Evolutionary conservation across 2,113 vertebrate species (phyloP).

Genomic region (Pica pica): DNA sequence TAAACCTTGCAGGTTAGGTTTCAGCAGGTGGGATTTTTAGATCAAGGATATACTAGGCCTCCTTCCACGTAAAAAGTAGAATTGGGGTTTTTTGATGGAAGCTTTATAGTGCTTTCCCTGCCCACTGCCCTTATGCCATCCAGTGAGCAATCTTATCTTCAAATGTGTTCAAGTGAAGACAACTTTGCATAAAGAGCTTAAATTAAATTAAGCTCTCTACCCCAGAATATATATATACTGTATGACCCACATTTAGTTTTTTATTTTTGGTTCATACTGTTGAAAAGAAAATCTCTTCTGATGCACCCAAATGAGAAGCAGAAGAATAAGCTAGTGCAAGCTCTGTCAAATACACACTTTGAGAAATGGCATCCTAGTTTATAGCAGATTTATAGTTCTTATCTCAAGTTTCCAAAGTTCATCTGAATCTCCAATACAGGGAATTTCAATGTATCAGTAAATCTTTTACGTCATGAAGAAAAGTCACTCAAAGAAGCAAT

Average conservation of each 20-base stretch:
- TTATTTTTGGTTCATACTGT: not conserved
- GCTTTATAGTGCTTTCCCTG: not conserved
- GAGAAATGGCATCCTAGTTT: conserved; percentile 49
- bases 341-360: not conserved
- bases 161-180: not conserved
- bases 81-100: not conserved
- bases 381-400: conserved; percentile 69
- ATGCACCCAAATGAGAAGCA: conserved; percentile 16
- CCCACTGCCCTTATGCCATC: not conserved
- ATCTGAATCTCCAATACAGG: conserved; percentile 62
- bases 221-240: not conserved
- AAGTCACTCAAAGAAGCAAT: conserved; percentile 61
- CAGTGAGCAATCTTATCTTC: not conserved
- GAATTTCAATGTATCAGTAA: conserved; percentile 69
- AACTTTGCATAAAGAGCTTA: not conserved
- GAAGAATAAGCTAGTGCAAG: conserved; percentile 1
- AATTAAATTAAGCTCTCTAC: not conserved
- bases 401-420: conserved; percentile 70
- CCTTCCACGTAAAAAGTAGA: not conserved
- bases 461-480: conserved; percentile 72
- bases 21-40: not conserved
- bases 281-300: not conserved
- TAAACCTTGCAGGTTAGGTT: not conserved
- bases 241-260: not conserved
- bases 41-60: not conserved